A percentile compares a stretch with the other conserved stretches of the same genome.
Evolutionary conservation across 2,113 vertebrate species (phyloP).

Genomic region (Noctilio leporinus): DNA sequence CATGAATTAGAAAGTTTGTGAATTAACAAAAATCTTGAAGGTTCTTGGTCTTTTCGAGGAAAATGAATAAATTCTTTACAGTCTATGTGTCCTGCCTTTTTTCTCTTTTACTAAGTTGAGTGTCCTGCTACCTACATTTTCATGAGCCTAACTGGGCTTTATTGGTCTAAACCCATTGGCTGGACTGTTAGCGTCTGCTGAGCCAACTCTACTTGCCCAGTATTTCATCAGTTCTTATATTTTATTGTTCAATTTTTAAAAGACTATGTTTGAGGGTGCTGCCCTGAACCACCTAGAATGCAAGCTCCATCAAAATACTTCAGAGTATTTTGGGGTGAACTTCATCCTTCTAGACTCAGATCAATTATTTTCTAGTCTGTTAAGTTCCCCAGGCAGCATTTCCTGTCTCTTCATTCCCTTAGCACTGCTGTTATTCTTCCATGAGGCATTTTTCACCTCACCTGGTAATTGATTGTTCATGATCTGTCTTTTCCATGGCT

Average conservation of each 20-base stretch:
- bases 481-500: background rate
- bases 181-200: background rate
- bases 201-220: background rate
- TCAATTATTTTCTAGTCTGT: background rate
- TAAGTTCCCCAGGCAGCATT: background rate
- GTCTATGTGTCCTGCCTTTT: background rate
- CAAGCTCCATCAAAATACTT: background rate
- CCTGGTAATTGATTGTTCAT: background rate
- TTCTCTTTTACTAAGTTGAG: background rate
- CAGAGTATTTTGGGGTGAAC: background rate
- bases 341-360: background rate
- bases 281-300: background rate
- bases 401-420: background rate
- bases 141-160: background rate
- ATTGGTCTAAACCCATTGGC: background rate
- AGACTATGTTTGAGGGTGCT: background rate
- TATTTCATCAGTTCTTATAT: background rate
- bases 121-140: constrained; percentile 4
- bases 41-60: background rate
- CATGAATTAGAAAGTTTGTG: background rate
- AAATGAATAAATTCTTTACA: background rate
- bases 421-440: background rate
- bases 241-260: background rate
- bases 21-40: background rate
- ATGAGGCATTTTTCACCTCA: background rate